Percentiles rank a stretch among this genome's conserved stretches.
Conservation (phyloP, 1,140 invertebrate genomes). For the Aphidius gifuensis region DNA sequence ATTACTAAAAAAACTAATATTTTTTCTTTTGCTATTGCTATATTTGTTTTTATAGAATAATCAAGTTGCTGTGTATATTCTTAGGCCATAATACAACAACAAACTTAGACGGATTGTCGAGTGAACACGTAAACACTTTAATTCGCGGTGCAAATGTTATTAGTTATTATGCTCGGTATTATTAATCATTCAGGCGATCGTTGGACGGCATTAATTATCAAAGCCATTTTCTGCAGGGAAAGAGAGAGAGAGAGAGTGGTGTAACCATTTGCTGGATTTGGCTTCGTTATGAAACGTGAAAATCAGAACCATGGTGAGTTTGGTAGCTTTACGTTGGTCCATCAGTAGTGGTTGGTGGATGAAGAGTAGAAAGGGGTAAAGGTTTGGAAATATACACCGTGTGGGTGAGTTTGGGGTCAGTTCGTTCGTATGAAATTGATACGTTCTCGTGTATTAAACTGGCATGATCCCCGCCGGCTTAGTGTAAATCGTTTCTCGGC, state of each 20-base stretch:
- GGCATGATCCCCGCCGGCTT: slow-evolving; percentile 36
- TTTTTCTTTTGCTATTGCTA: no score
- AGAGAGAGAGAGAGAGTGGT: slow-evolving; percentile 19
- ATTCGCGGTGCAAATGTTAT: slow-evolving; percentile 45
- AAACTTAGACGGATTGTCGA: no score
- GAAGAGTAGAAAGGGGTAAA: no score
- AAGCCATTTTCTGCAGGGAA: slow-evolving; percentile 39
- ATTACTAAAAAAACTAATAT: no score
- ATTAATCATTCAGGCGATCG: slow-evolving; percentile 44
- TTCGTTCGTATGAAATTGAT: slow-evolving; percentile 45
- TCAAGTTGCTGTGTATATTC: neutral
- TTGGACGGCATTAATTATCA: slow-evolving; percentile 49
- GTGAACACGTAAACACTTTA: slow-evolving; percentile 36
- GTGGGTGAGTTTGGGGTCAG: slow-evolving; percentile 20
- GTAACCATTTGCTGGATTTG: slow-evolving; percentile 31
- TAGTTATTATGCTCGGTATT: slow-evolving; percentile 32
- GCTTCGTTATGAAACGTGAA: slow-evolving; percentile 15
- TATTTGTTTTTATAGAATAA: neutral
- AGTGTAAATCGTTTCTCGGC: slow-evolving; percentile 31
- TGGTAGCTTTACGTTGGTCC: no score
- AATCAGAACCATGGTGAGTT: neutral
- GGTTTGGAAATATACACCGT: slow-evolving; percentile 7
- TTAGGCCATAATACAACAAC: no score
- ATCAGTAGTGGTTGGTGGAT: no score
- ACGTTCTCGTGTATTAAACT: slow-evolving; percentile 47